phyloP scores from a whole-genome alignment of 2,113 vertebrate species.

The Xenotilapia flavipinnis region DNA sequence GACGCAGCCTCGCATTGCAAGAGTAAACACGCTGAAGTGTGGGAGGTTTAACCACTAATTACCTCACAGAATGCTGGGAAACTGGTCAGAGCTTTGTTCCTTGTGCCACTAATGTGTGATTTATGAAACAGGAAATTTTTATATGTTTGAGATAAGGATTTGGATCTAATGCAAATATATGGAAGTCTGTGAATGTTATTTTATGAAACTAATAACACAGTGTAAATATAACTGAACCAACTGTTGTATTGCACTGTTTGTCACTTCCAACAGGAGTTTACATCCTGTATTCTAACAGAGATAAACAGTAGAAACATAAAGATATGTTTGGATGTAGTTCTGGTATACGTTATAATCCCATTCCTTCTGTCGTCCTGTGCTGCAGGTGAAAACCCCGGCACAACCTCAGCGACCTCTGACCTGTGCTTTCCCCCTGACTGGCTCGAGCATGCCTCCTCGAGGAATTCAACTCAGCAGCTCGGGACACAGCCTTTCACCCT shows the following conservation, averaged over 20 bases:
- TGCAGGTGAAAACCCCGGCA: constrained; percentile 74
- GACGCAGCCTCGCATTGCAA: neutral
- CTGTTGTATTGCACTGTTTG: neutral
- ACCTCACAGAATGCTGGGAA: neutral
- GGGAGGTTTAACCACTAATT: constrained; percentile 5
- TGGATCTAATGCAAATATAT: neutral
- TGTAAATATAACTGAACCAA: neutral
- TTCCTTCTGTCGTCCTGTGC: neutral
- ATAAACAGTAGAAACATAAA: neutral
- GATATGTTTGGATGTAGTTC: neutral
- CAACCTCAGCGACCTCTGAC: constrained; percentile 41
- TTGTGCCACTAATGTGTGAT: neutral
- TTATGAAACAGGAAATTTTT: neutral
- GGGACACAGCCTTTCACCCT: neutral
- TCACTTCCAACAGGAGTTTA: neutral
- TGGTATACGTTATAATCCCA: constrained; percentile 10
- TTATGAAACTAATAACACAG: neutral
- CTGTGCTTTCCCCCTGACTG: constrained; percentile 53
- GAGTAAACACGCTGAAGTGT: neutral
- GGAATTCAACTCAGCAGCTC: constrained; percentile 34
- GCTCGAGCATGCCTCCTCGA: constrained; percentile 27
- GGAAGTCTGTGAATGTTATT: neutral
- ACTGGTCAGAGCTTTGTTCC: neutral
- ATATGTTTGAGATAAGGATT: neutral
- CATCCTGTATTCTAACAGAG: neutral